These are phyloP conservation scores for Lutjanus erythropterus DNA, from an alignment of 2,113 vertebrate genomes.

Conservation along the genomic window DNA sequence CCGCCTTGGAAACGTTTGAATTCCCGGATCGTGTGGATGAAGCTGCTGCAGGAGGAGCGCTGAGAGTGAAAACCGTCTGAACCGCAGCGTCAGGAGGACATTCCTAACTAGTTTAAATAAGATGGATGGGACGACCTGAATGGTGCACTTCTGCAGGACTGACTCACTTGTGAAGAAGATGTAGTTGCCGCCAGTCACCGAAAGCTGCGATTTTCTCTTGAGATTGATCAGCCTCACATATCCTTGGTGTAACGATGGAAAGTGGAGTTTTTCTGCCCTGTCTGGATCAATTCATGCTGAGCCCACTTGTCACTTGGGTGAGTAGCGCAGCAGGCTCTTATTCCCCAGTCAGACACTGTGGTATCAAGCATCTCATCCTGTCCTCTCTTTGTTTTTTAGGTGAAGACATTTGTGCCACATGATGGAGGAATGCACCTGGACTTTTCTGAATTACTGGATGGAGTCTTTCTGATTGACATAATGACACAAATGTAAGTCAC, in stretches of 20 bases:
- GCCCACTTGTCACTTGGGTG: slow-evolving; percentile 84
- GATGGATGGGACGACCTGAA: slow-evolving; percentile 30
- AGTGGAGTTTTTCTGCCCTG: slow-evolving; percentile 64
- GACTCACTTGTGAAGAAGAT: background rate
- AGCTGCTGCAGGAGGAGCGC: background rate
- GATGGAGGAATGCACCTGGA: slow-evolving; percentile 70
- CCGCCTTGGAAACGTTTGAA: slow-evolving; percentile 3
- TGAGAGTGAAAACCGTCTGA: background rate
- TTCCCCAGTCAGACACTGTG: background rate
- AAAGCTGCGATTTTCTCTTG: slow-evolving; percentile 22
- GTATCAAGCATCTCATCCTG: background rate
- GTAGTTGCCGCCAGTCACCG: background rate
- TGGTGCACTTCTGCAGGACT: slow-evolving; percentile 12
- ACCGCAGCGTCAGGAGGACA: background rate
- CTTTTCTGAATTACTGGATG: slow-evolving; percentile 78
- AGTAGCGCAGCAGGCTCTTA: slow-evolving; percentile 36
- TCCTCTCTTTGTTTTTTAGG: slow-evolving; percentile 50
- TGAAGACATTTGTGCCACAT: slow-evolving; percentile 76
- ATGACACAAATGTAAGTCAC: slow-evolving; percentile 83
- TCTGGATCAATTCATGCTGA: slow-evolving; percentile 81
- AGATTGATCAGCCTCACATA: background rate
- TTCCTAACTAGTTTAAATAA: slow-evolving; percentile 32
- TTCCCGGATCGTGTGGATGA: background rate
- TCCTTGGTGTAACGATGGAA: slow-evolving; percentile 69
- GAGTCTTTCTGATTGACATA: slow-evolving; percentile 78